Evolutionary conservation across 2,797 vertebrate genomes (phyloP).

Genomic region (Mus minutoides): DNA sequence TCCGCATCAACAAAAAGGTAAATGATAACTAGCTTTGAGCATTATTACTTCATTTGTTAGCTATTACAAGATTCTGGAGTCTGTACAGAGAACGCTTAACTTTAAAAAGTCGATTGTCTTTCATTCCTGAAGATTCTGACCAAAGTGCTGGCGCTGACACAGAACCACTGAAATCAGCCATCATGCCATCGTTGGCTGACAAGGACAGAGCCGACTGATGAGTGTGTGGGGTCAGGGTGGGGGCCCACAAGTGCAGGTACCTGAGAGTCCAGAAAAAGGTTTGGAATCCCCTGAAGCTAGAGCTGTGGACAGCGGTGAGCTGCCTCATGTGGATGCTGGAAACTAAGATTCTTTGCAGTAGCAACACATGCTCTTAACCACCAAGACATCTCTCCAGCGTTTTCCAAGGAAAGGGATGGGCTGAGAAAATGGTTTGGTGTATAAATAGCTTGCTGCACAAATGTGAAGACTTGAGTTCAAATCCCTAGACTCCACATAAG

Average conservation of each 20-base stretch:
- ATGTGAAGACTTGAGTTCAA: background rate
- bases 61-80: constrained; percentile 34
- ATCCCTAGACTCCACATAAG: background rate
- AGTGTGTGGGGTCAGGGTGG: background rate
- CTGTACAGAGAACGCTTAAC: background rate
- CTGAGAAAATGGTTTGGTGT: background rate
- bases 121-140: constrained; percentile 21
- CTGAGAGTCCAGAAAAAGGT: background rate
- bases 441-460: background rate
- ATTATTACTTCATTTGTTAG: constrained; percentile 46
- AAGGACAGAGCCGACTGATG: background rate
- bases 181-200: background rate
- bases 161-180: constrained; percentile 2
- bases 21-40: background rate
- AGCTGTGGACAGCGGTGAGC: background rate
- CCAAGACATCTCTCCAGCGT: background rate
- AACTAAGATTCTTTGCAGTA: background rate
- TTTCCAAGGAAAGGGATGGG: background rate
- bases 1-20: background rate
- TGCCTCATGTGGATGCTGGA: background rate
- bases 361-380: background rate
- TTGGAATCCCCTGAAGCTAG: background rate
- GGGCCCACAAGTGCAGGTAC: background rate
- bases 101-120: background rate
- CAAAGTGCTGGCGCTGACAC: background rate